Conservation (phyloP, 2,888 invertebrate genomes). For the Agrilus biguttatus region DNA sequence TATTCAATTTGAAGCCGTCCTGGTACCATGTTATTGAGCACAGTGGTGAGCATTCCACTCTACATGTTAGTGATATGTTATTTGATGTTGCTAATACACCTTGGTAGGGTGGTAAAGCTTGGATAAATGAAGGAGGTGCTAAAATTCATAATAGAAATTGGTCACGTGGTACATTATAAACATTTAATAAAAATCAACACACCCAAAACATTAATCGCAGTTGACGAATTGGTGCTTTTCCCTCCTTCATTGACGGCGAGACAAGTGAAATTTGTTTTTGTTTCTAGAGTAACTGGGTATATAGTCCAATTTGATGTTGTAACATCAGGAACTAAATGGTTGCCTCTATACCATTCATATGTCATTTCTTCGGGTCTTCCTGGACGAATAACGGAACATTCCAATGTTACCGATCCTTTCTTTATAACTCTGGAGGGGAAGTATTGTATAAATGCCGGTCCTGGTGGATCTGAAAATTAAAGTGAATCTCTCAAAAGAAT, state of each 20-base stretch:
- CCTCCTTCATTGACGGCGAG: constrained; percentile 77
- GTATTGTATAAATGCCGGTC: constrained; percentile 62
- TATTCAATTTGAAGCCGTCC: constrained; percentile 54
- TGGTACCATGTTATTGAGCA: constrained; percentile 79
- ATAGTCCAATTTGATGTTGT: constrained; percentile 66
- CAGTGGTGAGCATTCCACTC: constrained; percentile 78
- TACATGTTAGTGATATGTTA: constrained; percentile 58
- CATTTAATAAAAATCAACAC: constrained; percentile 6
- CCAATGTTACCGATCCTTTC: constrained; percentile 66
- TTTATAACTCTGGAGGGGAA: constrained; percentile 67
- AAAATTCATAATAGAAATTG: constrained; percentile 21
- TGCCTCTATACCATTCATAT: constrained; percentile 71
- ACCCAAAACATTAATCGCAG: constrained; percentile 58
- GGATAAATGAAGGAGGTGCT: constrained; percentile 83
- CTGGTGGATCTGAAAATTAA: constrained; percentile 61
- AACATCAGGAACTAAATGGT: constrained; percentile 58
- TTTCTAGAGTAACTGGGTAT: constrained; percentile 70
- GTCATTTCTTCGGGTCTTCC: constrained; percentile 65
- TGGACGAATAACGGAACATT: constrained; percentile 67
- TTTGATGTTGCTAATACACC: constrained; percentile 63
- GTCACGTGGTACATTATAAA: not conserved
- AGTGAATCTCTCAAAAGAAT: not conserved
- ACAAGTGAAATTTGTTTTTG: constrained; percentile 81
- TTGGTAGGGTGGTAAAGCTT: constrained; percentile 66
- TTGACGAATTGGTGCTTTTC: constrained; percentile 51